Evolutionary conservation across 2,888 invertebrate species (phyloP), one percentile per base, ranked within the genome.

Genomic region (Himalopsyche tibetana): DNA sequence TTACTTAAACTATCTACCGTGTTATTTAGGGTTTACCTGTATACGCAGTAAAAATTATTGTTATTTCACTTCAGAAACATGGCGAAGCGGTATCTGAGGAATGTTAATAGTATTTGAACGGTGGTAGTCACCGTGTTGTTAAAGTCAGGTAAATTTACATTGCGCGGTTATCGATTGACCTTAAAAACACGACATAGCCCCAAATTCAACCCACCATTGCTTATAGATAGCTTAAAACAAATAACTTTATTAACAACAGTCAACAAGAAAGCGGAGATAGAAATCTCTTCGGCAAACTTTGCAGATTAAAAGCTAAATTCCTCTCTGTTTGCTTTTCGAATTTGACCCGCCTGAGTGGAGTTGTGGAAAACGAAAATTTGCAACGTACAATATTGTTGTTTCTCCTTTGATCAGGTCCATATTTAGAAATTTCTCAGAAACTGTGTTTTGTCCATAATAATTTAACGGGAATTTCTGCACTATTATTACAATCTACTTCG

Each of bases 271-370:
- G 74, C 74, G 38, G 38, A 36, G 74, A 74, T 74, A 36, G 74
- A 74, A 74, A 74, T 74, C 74, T 74, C 74, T 38, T 74, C 38
- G 74, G 74, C 74, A 74, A 74, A 74, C 74, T 74, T 74, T 74
- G 74, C 74, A 74, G 69, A 69, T 69, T 69, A 69, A 69, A 69
- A 69, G 36, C 74, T 74, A 36, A 74, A 74, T 74, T 36, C 74
- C 15, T 38, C 74, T 74, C 74, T 74, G 74, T 74, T 74, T 74
- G 36, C 74, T 74, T 36, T 38, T 74, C 9, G 74, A 74, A 74
- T 74, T 74, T 38, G 74, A 74, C 38, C 38, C 36, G 15, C 74
- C 36, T 38, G 36, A 74, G 15, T 74, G 74, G 74, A 74, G 38
- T 74, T 15, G 74, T 28, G 28, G 74, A 74, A 69, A 74, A 36